phyloP scores from a whole-genome alignment of 2,888 invertebrate genomes.

The Thera britannica region DNA sequence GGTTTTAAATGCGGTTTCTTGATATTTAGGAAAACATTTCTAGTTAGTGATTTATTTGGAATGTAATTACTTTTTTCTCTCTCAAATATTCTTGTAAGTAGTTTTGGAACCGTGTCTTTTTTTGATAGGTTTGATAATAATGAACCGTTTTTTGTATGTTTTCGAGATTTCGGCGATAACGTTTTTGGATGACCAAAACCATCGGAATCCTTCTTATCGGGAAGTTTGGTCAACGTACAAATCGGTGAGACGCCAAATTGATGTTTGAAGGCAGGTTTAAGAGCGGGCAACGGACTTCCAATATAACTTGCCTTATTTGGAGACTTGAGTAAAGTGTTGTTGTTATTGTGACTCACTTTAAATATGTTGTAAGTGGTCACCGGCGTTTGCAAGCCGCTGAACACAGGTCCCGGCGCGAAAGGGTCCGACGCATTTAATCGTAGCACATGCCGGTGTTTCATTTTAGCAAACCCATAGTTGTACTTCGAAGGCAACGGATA shows the following conservation, averaged over 20 bases:
- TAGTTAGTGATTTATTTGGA: conserved; percentile 73
- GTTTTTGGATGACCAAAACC: conserved; percentile 59
- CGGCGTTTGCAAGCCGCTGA: conserved; percentile 77
- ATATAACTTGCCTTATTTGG: conserved; percentile 63
- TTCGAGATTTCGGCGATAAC: conserved; percentile 70
- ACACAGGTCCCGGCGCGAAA: conserved; percentile 81
- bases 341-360: conserved; percentile 77
- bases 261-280: conserved; percentile 76
- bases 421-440: conserved; percentile 73
- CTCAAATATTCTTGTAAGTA: conserved; percentile 72
- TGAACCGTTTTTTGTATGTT: conserved; percentile 60
- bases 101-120: conserved; percentile 60
- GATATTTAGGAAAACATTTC: conserved; percentile 79
- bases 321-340: conserved; percentile 74
- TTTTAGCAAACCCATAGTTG: conserved; percentile 71
- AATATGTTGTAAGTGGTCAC: conserved; percentile 77
- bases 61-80: conserved; percentile 77
- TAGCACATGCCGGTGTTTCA: conserved; percentile 67
- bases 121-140: conserved; percentile 56
- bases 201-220: conserved; percentile 64
- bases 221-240: conserved; percentile 57
- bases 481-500: conserved; percentile 73
- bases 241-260: conserved; percentile 80
- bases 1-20: conserved; percentile 75
- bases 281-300: conserved; percentile 67